Conservation (phyloP, 2,797 vertebrate genomes). For the Nyctibius grandis region DNA sequence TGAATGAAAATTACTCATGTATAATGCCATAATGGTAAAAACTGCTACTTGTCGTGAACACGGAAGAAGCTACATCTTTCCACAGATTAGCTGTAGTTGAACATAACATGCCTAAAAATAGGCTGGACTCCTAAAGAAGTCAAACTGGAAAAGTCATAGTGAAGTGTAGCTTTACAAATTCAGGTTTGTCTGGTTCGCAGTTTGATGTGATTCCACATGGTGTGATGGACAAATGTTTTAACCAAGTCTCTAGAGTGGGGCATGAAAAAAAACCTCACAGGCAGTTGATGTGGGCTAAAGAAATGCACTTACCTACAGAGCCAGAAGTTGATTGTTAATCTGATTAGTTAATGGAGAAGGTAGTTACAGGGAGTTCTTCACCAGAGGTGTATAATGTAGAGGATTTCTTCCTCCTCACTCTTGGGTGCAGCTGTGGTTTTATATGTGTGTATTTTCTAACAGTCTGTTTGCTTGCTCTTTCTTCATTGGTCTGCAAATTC, state of each 20-base stretch:
- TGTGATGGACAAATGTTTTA: not conserved
- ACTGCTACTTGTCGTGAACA: not conserved
- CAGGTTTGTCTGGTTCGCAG: not conserved
- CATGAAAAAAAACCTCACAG: not conserved
- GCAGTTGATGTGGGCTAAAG: not conserved
- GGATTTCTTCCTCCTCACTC: not conserved
- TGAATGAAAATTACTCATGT: not conserved
- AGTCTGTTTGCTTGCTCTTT: not conserved
- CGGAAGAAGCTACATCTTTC: not conserved
- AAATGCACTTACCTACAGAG: not conserved
- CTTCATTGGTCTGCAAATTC: not conserved
- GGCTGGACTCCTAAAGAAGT: not conserved
- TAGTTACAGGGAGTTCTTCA: not conserved
- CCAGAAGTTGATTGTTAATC: not conserved
- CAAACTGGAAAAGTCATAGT: not conserved
- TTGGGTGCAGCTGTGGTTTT: not conserved
- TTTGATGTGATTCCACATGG: accelerated
- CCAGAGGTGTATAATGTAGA: not conserved
- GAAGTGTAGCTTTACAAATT: not conserved
- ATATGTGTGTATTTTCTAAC: not conserved
- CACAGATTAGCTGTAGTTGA: not conserved
- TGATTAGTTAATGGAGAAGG: not conserved
- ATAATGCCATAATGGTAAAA: not conserved
- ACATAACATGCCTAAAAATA: not conserved
- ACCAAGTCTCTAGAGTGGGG: not conserved